phyloP scores from a whole-genome alignment of 2,888 invertebrate genomes.

The Leptopilina myrica region DNA sequence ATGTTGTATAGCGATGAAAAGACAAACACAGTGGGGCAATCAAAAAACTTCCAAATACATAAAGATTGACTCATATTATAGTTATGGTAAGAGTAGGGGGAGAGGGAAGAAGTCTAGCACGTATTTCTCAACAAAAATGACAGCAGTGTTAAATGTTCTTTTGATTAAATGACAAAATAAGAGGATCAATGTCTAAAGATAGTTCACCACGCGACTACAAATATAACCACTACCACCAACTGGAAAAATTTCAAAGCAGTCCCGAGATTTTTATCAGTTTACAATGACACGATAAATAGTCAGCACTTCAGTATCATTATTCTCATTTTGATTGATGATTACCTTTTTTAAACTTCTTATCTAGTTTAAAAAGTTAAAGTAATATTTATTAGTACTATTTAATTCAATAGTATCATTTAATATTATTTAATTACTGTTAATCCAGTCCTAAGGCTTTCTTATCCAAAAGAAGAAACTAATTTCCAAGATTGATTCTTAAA shows the following conservation, averaged over 20 bases:
- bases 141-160: constrained; percentile 40
- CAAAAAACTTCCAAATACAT: constrained; percentile 52
- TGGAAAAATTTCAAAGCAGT: constrained; percentile 22
- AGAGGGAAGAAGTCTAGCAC: constrained; percentile 3
- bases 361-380: neutral
- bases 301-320: constrained; percentile 55
- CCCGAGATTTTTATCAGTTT: constrained; percentile 63
- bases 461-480: too few species aligned
- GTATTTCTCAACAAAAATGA: constrained; percentile 41
- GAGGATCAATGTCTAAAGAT: constrained; percentile 28
- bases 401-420: too few species aligned
- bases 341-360: neutral
- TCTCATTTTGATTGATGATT: constrained; percentile 53
- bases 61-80: constrained; percentile 48
- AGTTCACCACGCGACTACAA: constrained; percentile 30
- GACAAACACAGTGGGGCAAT: constrained; percentile 49
- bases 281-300: constrained; percentile 64
- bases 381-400: neutral
- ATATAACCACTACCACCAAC: constrained; percentile 10
- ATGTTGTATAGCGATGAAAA: constrained; percentile 46
- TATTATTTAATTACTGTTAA: too few species aligned
- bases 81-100: constrained; percentile 4
- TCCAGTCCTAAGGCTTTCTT: too few species aligned
- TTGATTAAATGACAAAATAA: constrained; percentile 23
- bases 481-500: too few species aligned